Evolutionary conservation across 2,113 vertebrate genomes (phyloP).

Genomic region (Misgurnus mizolepis): DNA sequence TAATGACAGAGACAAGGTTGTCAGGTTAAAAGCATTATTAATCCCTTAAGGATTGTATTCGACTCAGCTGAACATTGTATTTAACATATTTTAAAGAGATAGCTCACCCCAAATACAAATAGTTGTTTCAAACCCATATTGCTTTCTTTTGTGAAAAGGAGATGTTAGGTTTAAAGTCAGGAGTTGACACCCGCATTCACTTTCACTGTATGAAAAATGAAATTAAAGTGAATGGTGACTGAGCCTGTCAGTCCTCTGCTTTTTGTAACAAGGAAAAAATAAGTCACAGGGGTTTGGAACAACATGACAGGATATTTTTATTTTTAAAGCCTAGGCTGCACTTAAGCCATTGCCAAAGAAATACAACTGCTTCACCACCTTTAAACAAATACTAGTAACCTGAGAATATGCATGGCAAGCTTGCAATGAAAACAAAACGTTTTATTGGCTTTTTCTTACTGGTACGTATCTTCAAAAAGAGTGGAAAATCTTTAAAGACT

Average conservation of each 20-base stretch:
- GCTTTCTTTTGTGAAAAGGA: too few relatives aligned
- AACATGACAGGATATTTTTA: too few relatives aligned
- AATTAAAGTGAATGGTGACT: too few relatives aligned
- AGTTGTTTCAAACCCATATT: too few relatives aligned
- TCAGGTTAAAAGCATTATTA: constrained; percentile 66
- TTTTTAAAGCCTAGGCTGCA: constrained; percentile 20
- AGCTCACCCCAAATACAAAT: too few relatives aligned
- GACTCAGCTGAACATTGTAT: constrained; percentile 73
- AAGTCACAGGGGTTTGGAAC: too few relatives aligned
- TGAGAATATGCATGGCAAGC: constrained; percentile 53
- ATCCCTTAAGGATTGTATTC: constrained; percentile 77
- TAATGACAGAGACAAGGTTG: constrained; percentile 70
- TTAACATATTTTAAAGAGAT: constrained; percentile 60
- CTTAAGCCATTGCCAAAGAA: constrained; percentile 55
- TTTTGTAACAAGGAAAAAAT: too few relatives aligned
- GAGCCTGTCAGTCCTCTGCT: too few relatives aligned
- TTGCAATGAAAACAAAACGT: constrained; percentile 68
- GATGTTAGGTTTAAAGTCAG: too few relatives aligned
- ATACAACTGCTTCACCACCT: constrained; percentile 58
- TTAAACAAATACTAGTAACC: constrained; percentile 70
- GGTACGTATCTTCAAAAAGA: constrained; percentile 67
- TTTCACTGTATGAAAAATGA: too few relatives aligned
- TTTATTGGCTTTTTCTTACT: constrained; percentile 62
- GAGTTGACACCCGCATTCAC: too few relatives aligned
- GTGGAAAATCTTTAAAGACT: constrained; percentile 69